Conservation (phyloP, 2,113 vertebrate genomes). For the Tragelaphus imberbis region DNA sequence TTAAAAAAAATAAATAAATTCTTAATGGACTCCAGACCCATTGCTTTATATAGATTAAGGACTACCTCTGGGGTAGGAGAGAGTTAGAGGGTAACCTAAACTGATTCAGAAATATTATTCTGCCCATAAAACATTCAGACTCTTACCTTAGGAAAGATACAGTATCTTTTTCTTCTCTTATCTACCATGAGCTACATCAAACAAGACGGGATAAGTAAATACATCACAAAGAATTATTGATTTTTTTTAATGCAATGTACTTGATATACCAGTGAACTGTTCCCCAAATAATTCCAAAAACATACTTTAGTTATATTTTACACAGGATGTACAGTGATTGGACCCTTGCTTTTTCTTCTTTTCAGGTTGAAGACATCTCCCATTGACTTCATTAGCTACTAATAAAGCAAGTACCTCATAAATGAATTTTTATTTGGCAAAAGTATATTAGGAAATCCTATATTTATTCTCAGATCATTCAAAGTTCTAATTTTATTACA, state of each 20-base stretch:
- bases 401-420: background rate
- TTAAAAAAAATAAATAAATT: background rate
- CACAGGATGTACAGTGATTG: background rate
- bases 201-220: background rate
- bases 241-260: background rate
- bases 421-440: background rate
- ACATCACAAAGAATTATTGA: background rate
- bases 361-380: background rate
- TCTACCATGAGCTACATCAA: background rate
- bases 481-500: background rate
- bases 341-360: background rate
- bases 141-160: background rate
- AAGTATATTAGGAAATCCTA: background rate
- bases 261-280: background rate
- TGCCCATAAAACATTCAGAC: background rate
- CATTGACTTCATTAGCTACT: background rate
- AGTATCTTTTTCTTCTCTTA: background rate
- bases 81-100: background rate
- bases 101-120: background rate
- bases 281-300: constrained; percentile 15
- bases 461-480: background rate
- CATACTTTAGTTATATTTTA: background rate
- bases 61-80: background rate
- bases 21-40: background rate
- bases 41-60: background rate